phyloP scores from a whole-genome alignment of 2,888 invertebrate species.

The Axea sp. region DNA sequence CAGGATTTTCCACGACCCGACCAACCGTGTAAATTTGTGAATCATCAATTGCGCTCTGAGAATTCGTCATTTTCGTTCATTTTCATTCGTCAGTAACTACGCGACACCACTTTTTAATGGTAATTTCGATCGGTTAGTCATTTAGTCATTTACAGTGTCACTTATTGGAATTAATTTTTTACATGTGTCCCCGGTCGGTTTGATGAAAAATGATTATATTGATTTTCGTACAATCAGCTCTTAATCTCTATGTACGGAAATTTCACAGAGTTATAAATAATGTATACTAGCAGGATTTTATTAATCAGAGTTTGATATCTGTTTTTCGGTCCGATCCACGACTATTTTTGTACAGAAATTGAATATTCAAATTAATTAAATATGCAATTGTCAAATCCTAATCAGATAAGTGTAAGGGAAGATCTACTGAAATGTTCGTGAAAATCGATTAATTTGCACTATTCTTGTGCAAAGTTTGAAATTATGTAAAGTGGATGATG shows the following conservation, averaged over 20 bases:
- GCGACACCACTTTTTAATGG: background rate
- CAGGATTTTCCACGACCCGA: background rate
- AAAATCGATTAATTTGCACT: no score
- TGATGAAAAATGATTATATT: background rate
- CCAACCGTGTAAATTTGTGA: background rate
- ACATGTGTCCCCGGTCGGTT: background rate
- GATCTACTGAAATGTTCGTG: no score
- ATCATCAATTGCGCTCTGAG: slow-evolving; percentile 3
- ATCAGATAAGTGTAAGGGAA: no score
- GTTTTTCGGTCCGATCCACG: no score
- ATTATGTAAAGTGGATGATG: no score
- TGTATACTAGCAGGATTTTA: no score
- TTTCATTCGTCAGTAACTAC: background rate
- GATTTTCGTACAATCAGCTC: background rate
- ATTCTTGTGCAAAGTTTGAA: no score
- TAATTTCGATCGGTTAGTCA: background rate
- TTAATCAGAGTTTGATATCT: no score
- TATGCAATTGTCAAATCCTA: slow-evolving; percentile 6
- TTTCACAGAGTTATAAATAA: no score
- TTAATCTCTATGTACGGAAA: background rate
- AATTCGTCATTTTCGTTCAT: slow-evolving; percentile 2
- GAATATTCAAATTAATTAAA: no score
- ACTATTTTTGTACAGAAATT: no score
- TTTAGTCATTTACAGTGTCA: background rate
- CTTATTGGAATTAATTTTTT: slow-evolving; percentile 12